These are phyloP conservation scores for Trichomycterus rosablanca DNA, from an alignment of 2,113 vertebrate genomes.

Conservation along the genomic window DNA sequence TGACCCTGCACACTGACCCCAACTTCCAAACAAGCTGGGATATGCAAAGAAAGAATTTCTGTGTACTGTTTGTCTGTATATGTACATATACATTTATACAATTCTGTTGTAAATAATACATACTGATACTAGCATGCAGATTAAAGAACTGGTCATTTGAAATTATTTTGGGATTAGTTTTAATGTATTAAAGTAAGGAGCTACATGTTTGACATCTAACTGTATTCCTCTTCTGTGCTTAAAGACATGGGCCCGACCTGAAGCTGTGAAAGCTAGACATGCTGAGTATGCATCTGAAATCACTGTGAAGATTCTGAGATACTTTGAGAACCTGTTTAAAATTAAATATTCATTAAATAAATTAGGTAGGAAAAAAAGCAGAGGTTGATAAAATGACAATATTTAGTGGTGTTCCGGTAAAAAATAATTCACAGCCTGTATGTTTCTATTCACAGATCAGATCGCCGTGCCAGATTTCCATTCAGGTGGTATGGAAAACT, in stretches of 20 bases:
- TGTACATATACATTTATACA: too few relatives aligned
- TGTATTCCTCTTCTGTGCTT: not conserved
- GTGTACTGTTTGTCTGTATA: too few relatives aligned
- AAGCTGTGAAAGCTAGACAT: slow-evolving; percentile 41
- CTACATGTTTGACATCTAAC: too few relatives aligned
- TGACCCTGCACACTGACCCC: too few relatives aligned
- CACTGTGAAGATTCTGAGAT: slow-evolving; percentile 48
- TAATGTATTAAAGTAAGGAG: too few relatives aligned
- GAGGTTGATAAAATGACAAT: not conserved
- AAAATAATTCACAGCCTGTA: not conserved
- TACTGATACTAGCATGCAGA: too few relatives aligned
- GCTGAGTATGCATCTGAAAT: slow-evolving; percentile 41
- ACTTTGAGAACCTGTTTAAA: slow-evolving; percentile 37
- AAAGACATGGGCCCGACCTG: slow-evolving; percentile 59
- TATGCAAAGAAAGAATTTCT: too few relatives aligned
- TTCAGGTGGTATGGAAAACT: slow-evolving; percentile 65
- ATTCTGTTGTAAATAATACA: too few relatives aligned
- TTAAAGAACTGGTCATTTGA: too few relatives aligned
- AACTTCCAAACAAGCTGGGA: too few relatives aligned
- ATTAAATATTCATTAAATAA: slow-evolving; percentile 42
- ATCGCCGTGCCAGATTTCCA: slow-evolving; percentile 64
- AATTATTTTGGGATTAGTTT: too few relatives aligned
- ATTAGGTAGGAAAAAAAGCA: slow-evolving; percentile 50
- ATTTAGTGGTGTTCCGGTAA: not conserved
- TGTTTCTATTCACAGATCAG: slow-evolving; percentile 56